phyloP scores from a whole-genome alignment of 2,888 invertebrate species.

The Sphecodes monilicornis region DNA sequence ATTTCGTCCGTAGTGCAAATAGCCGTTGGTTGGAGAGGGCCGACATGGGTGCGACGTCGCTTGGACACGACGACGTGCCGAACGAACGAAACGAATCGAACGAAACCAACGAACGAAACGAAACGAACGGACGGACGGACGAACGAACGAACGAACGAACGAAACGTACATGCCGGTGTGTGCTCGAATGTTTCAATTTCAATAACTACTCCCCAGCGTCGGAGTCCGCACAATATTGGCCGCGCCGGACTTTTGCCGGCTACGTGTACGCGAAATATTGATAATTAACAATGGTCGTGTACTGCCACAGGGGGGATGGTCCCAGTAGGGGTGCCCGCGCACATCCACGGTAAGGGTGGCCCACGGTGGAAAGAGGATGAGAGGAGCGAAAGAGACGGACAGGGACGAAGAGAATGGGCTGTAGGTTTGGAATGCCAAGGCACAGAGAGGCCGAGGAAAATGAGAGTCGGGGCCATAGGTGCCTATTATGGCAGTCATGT shows the following conservation, averaged over 20 bases:
- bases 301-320: slow-evolving; percentile 71
- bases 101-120: slow-evolving; percentile 58
- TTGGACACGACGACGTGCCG: slow-evolving; percentile 57
- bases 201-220: slow-evolving; percentile 85
- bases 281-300: slow-evolving; percentile 84
- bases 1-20: slow-evolving; percentile 73
- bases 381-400: slow-evolving; percentile 39
- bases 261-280: slow-evolving; percentile 82
- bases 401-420: slow-evolving; percentile 56
- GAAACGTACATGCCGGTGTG: slow-evolving; percentile 70
- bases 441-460: slow-evolving; percentile 72
- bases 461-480: slow-evolving; percentile 74
- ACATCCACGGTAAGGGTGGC: slow-evolving; percentile 47
- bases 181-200: slow-evolving; percentile 84
- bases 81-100: slow-evolving; percentile 34
- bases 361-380: slow-evolving; percentile 45
- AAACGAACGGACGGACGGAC: slow-evolving; percentile 15
- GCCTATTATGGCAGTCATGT: slow-evolving; percentile 79
- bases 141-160: slow-evolving; percentile 38
- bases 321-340: slow-evolving; percentile 63
- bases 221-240: slow-evolving; percentile 75
- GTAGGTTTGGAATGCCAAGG: slow-evolving; percentile 72
- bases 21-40: slow-evolving; percentile 67
- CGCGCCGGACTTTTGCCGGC: slow-evolving; percentile 75
- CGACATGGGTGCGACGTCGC: slow-evolving; percentile 58